These are phyloP conservation scores for Anser cygnoides DNA, from an alignment of 2,113 vertebrate species.

Conservation along the genomic window DNA sequence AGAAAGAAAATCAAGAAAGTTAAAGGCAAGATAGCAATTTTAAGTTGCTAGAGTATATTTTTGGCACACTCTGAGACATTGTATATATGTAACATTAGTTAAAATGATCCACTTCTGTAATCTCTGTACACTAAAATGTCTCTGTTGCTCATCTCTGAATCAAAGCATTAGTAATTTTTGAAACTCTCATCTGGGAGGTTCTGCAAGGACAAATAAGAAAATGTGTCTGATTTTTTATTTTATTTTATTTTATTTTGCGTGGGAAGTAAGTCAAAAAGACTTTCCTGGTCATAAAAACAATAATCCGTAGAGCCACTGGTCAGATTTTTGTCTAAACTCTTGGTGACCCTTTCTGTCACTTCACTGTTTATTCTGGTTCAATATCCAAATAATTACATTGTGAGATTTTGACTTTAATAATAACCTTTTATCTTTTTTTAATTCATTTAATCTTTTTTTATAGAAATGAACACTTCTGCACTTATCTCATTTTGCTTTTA, in stretches of 20 bases:
- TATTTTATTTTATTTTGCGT: not conserved
- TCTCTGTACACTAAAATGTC: not conserved
- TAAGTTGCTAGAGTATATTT: not conserved
- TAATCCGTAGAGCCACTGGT: not conserved
- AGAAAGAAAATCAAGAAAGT: not conserved
- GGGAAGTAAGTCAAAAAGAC: not conserved
- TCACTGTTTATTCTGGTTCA: not conserved
- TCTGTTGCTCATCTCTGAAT: not conserved
- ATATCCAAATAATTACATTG: not conserved
- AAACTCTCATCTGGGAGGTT: not conserved
- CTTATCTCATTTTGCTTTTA: not conserved
- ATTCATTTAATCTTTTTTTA: not conserved
- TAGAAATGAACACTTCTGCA: not conserved
- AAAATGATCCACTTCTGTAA: not conserved
- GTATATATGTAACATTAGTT: not conserved
- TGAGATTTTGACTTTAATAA: not conserved
- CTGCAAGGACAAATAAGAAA: not conserved
- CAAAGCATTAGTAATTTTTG: not conserved
- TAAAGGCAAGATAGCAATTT: not conserved
- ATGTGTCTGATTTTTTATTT: not conserved
- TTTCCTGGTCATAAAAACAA: not conserved
- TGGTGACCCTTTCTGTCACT: not conserved
- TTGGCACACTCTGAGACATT: not conserved
- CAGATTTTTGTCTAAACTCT: not conserved
- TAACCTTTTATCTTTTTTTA: not conserved